Evolutionary conservation across 2,113 vertebrate species (phyloP).

Genomic region (Mormyrus lacerda): DNA sequence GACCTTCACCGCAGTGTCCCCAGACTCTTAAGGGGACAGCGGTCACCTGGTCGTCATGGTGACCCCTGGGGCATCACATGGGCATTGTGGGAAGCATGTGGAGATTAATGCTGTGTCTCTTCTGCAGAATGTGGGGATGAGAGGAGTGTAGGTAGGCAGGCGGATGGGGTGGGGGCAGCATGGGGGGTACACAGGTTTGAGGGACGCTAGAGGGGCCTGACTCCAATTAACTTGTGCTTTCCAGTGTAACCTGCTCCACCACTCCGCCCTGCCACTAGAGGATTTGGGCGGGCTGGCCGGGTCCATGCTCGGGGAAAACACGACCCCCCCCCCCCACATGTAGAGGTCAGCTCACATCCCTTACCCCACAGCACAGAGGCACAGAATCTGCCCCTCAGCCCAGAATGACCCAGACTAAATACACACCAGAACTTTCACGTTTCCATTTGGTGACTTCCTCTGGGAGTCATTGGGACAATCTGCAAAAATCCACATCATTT

Average conservation of each 20-base stretch:
- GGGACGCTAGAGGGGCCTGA: neutral
- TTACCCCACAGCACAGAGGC: neutral
- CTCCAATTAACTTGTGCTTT: constrained; percentile 23
- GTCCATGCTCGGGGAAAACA: neutral
- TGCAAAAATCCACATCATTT: neutral
- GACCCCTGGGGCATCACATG: neutral
- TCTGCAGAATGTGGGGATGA: neutral
- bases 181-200: neutral
- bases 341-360: neutral
- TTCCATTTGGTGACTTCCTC: neutral
- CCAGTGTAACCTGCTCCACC: neutral
- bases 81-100: neutral
- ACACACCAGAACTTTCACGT: neutral
- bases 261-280: neutral
- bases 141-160: neutral
- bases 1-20: neutral
- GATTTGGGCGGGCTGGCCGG: neutral
- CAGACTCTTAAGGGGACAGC: neutral
- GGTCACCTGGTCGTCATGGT: neutral
- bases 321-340: neutral
- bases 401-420: neutral
- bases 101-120: neutral
- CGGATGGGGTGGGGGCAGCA: neutral
- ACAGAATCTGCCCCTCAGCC: neutral
- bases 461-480: neutral